A percentile compares a stretch with the other conserved stretches of the same genome.
Conservation (phyloP, 2,797 vertebrate species). For the Lates japonicus region DNA sequence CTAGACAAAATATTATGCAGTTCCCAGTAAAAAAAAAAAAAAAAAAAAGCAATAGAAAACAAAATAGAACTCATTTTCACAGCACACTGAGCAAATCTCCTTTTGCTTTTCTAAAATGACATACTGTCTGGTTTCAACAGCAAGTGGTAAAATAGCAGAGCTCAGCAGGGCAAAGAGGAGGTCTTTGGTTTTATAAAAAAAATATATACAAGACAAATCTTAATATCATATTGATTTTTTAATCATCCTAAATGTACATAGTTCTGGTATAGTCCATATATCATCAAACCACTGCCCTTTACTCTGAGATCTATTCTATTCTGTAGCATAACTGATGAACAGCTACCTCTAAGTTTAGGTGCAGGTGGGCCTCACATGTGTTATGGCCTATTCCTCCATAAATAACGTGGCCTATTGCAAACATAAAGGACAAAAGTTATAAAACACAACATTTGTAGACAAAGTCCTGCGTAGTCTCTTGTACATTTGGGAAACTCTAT, state of each 20-base stretch:
- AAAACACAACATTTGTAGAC: not conserved
- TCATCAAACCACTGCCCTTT: not conserved
- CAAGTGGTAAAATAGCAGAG: not conserved
- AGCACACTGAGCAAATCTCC: no score
- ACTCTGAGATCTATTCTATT: no score
- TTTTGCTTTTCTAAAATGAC: no score
- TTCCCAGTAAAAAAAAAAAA: no score
- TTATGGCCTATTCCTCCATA: not conserved
- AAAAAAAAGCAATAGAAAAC: no score
- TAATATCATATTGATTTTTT: not conserved
- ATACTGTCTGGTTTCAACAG: no score
- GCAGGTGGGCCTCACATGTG: not conserved
- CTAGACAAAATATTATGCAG: no score
- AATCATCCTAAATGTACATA: not conserved
- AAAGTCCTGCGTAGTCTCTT: not conserved
- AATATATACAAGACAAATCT: not conserved
- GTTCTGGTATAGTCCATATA: not conserved
- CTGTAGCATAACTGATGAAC: not conserved
- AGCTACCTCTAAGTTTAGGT: not conserved
- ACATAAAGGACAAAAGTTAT: not conserved
- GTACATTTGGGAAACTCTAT: not conserved
- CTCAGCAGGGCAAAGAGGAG: not conserved
- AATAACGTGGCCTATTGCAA: not conserved
- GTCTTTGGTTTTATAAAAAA: not conserved
- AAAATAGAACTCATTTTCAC: no score